These are phyloP conservation scores for Gymnocephalus cernua DNA, from an alignment of 2,113 vertebrate species.

Conservation along the genomic window DNA sequence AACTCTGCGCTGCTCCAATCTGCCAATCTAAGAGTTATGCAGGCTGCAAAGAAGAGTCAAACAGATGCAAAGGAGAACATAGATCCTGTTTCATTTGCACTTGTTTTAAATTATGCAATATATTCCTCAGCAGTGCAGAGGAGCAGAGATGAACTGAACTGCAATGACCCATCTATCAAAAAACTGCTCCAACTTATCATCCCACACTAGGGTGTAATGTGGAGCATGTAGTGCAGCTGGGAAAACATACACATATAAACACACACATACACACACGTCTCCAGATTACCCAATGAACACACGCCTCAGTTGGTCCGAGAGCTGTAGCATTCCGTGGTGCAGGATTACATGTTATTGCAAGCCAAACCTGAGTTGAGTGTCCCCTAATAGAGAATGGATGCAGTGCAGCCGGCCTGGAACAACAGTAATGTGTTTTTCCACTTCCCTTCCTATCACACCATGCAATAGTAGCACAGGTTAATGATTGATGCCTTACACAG, in stretches of 20 bases:
- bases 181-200: constrained; percentile 40
- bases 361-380: constrained; percentile 62
- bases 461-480: constrained; percentile 53
- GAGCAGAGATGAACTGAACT: constrained; percentile 54
- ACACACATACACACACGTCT: constrained; percentile 29
- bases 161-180: constrained; percentile 53
- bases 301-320: constrained; percentile 51
- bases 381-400: constrained; percentile 44
- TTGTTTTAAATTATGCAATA: constrained; percentile 47
- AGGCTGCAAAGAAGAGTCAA: constrained; percentile 24
- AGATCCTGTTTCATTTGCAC: constrained; percentile 28
- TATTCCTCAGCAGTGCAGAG: constrained; percentile 46
- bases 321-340: constrained; percentile 45
- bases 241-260: constrained; percentile 57
- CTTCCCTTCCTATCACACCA: constrained; percentile 26
- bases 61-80: constrained; percentile 17
- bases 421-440: constrained; percentile 72
- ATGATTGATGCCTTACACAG: constrained; percentile 67
- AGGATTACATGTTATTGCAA: constrained; percentile 73
- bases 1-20: constrained; percentile 9
- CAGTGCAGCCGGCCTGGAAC: constrained; percentile 26
- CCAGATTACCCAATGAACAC: constrained; percentile 52
- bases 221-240: constrained; percentile 60
- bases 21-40: constrained; percentile 24
- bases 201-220: constrained; percentile 57